Evolutionary conservation across 2,113 vertebrate species (phyloP).

Genomic region (Grallaria varia): DNA sequence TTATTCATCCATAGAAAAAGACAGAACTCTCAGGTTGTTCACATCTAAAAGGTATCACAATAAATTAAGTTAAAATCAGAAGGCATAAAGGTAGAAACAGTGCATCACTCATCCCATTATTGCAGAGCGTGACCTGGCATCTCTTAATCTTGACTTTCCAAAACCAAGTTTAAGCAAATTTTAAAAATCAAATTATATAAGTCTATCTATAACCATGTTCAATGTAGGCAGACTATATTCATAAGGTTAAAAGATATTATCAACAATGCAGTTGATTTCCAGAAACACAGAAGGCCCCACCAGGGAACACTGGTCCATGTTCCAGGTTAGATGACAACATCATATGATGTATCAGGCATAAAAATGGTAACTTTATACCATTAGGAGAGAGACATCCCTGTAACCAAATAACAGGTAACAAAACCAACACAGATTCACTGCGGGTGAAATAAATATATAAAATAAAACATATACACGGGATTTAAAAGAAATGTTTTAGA

Average conservation of each 20-base stretch:
- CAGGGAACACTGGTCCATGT: neutral
- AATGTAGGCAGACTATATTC: neutral
- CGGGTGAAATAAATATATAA: neutral
- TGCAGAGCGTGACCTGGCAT: neutral
- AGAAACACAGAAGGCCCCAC: neutral
- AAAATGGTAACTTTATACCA: neutral
- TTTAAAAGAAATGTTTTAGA: neutral
- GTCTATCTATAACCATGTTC: neutral
- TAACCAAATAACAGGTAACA: neutral
- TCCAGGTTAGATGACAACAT: neutral
- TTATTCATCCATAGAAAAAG: neutral
- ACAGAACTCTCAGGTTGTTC: neutral
- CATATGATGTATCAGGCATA: neutral
- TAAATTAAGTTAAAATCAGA: neutral
- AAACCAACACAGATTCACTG: neutral
- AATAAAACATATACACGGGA: neutral
- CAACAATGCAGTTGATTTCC: neutral
- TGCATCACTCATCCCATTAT: neutral
- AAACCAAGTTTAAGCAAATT: neutral
- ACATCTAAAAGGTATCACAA: neutral
- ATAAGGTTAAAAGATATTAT: neutral
- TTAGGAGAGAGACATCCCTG: neutral
- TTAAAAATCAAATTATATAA: neutral
- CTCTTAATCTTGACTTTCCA: conserved; percentile 4
- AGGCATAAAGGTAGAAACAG: neutral